These are phyloP conservation scores for Euplagia quadripunctaria DNA, from an alignment of 2,888 invertebrate species.

Conservation along the genomic window DNA sequence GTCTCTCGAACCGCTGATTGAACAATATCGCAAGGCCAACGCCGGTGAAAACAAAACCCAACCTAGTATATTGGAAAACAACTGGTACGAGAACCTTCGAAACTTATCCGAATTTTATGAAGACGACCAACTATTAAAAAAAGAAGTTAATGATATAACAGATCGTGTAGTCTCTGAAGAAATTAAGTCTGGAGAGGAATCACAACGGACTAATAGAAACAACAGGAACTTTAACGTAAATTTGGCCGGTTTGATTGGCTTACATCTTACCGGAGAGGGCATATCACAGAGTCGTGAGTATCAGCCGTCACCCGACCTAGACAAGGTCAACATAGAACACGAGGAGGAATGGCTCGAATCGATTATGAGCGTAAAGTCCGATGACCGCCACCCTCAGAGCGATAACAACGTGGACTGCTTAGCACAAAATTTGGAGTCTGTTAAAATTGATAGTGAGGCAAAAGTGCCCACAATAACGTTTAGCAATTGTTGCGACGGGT, in stretches of 20 bases:
- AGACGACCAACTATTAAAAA: constrained; percentile 74
- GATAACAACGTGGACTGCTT: constrained; percentile 72
- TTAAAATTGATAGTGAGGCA: constrained; percentile 76
- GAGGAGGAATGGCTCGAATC: constrained; percentile 83
- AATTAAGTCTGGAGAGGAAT: constrained; percentile 59
- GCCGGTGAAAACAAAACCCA: constrained; percentile 59
- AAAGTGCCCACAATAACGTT: constrained; percentile 83
- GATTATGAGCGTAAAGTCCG: constrained; percentile 80
- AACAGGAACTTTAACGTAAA: constrained; percentile 81
- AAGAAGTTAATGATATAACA: constrained; percentile 75
- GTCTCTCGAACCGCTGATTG: constrained; percentile 78
- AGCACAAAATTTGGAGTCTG: constrained; percentile 71
- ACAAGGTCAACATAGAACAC: constrained; percentile 68
- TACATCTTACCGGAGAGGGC: constrained; percentile 76
- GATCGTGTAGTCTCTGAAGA: constrained; percentile 73
- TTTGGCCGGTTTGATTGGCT: constrained; percentile 76
- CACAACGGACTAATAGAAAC: constrained; percentile 48
- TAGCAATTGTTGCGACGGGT: constrained; percentile 82
- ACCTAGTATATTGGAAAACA: constrained; percentile 68
- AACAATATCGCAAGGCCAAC: constrained; percentile 70
- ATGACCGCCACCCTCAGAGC: constrained; percentile 66
- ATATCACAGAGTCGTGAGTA: constrained; percentile 69
- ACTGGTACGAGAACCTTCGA: constrained; percentile 78
- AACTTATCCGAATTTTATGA: constrained; percentile 85
- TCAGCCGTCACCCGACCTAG: constrained; percentile 69